These are phyloP conservation scores for Strigamia maritima DNA, from an alignment of 2,888 invertebrate genomes.

Conservation along the genomic window DNA sequence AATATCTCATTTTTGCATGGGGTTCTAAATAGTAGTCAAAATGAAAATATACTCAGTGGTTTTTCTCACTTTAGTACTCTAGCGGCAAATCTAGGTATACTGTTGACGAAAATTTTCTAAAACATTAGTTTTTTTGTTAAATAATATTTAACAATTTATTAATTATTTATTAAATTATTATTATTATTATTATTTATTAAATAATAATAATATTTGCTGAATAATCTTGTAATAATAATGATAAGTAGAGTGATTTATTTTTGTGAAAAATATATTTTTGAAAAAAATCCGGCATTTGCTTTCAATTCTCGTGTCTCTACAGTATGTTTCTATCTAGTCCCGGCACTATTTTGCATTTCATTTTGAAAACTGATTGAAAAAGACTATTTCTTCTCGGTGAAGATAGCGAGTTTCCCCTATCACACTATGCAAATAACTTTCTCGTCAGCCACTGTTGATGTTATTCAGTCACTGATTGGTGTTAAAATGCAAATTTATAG, in stretches of 20 bases:
- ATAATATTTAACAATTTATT: too few relatives aligned
- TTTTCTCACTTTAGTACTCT: too few relatives aligned
- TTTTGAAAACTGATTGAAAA: slow-evolving; percentile 34
- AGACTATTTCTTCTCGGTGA: slow-evolving; percentile 28
- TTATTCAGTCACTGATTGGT: slow-evolving; percentile 30
- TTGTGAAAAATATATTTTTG: neutral
- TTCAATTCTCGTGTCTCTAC: neutral
- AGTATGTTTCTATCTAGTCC: neutral
- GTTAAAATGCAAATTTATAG: slow-evolving; percentile 32
- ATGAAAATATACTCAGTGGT: too few relatives aligned
- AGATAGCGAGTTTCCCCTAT: slow-evolving; percentile 31
- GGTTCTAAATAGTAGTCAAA: too few relatives aligned
- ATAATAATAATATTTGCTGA: too few relatives aligned
- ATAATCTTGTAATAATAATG: too few relatives aligned
- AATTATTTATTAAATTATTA: too few relatives aligned
- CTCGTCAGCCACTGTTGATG: slow-evolving; percentile 34
- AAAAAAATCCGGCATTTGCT: neutral
- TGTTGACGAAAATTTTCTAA: too few relatives aligned
- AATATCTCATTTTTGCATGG: neutral
- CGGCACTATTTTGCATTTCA: slow-evolving; percentile 12
- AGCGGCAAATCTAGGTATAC: too few relatives aligned
- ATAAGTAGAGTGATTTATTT: neutral
- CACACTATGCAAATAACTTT: slow-evolving; percentile 34
- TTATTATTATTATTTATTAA: too few relatives aligned
- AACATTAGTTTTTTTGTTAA: too few relatives aligned